Evolutionary conservation across 2,797 vertebrate species (phyloP), one percentile per base, ranked within the genome.

Genomic region (Crocidura indochinensis): DNA sequence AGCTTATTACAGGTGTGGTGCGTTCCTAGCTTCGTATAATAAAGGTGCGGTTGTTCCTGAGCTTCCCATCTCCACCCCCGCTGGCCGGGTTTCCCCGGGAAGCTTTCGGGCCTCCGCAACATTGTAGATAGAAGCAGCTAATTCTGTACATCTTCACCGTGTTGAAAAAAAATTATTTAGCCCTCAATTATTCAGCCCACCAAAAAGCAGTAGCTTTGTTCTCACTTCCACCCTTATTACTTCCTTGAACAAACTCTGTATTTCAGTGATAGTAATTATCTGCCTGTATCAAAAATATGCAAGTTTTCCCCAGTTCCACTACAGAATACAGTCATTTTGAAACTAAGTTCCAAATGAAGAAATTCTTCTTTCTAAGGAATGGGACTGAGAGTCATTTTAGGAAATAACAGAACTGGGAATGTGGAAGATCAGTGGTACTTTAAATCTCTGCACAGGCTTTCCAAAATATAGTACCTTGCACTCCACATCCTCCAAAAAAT

Each of bases 141-240:
- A 83, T 76, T 92, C 56, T 62, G 29, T 86, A 88, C 81, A 3
- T 9, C 83, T 84, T 94, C 80, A 81, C 46, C 53, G 49, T 49
- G 19, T 92, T 93, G 68, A 93, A 77, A 95, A n/a, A 38, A 38
- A 83, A 83, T 51, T 93, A 74, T 74, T 90, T 74, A 68, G 60
- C 76, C 64, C 51, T 87, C 68, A 80, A 69, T 51, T 51, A 47
- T 46, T 85, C 64, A 85, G 73, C 83, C 91, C 79, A 88, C 65
- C 81, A 86, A 47, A 60, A 60, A 65, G 4, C 73, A 74, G 0
- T 90, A 75, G 94, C 83, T 90, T 80, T 88, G 91, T 92, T 86
- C 81, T 87, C 62, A 67, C 51, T 64, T 77, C 72, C 78, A 62
- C 6, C 73, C 24, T 72, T 65, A 69, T 86, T 91, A 27, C 67